phyloP scores from a whole-genome alignment of 2,888 invertebrate genomes.

The Colostygia pectinataria region DNA sequence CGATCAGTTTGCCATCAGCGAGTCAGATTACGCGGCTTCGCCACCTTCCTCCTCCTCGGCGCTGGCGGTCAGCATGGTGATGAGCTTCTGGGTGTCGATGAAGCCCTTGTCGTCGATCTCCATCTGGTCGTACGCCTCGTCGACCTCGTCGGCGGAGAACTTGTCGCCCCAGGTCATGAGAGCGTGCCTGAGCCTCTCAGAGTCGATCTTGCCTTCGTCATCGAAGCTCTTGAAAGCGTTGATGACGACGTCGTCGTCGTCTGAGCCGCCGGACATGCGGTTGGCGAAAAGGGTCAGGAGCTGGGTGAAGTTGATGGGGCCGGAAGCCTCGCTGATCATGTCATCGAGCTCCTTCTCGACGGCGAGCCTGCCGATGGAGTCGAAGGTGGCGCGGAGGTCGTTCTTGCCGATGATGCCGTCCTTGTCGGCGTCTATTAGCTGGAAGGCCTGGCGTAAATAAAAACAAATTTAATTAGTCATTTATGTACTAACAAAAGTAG shows the following conservation, averaged over 20 bases:
- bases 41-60: conserved; percentile 90
- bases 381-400: conserved; percentile 95
- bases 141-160: conserved; percentile 93
- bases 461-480: not conserved
- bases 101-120: conserved; percentile 94
- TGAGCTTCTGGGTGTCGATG: conserved; percentile 94
- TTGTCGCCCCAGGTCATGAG: conserved; percentile 97
- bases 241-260: conserved; percentile 96
- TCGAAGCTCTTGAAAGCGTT: conserved; percentile 97
- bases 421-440: conserved; percentile 97
- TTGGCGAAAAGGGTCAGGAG: conserved; percentile 95
- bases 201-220: conserved; percentile 93
- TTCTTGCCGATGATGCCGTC: conserved; percentile 95
- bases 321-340: conserved; percentile 94
- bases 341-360: conserved; percentile 95
- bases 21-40: conserved; percentile 70
- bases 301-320: conserved; percentile 98
- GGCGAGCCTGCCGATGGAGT: conserved; percentile 94
- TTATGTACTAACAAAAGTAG: too few species aligned
- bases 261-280: conserved; percentile 95
- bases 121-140: conserved; percentile 97
- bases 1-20: conserved; percentile 23
- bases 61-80: conserved; percentile 94
- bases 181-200: conserved; percentile 94
- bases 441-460: conserved; percentile 89